Evolutionary conservation across 2,888 invertebrate species (phyloP), one percentile per base, ranked within the genome.

Genomic region (Phorcus lineatus): DNA sequence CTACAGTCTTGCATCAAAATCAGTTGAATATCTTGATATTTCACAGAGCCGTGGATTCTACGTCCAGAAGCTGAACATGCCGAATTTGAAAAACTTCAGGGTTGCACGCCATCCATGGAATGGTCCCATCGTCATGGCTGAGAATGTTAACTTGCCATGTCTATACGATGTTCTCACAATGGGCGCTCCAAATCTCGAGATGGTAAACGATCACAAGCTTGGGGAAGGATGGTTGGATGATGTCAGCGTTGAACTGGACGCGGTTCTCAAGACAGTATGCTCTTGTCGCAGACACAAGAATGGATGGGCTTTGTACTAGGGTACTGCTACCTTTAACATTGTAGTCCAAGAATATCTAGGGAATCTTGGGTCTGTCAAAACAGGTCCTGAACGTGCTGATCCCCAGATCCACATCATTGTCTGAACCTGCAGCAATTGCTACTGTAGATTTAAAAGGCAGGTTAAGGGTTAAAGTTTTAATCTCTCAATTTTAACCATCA

Each of bases 11-110:
- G 78, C 83, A 31, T 91, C 91, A 16, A 82, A 84, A 24, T 88
- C 89, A 16, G 78, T 93, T n/a, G 86, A 88, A 70, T 89, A 90
- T 79, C 85, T 93, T 28, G 93, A 93, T 81, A 87, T 92, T 7
- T 91, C 92, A 11, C 90, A 90, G 82, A 92, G 93, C 81, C 86
- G 91, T 24, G 92, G 92, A 31, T 91, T 92, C 83, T 91, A 91
- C 81, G 82, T 92, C 16, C 82, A 86, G 40, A 81, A 83, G 0
- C 82, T 92, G 6, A 82, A 88, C 70, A 85, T 91, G 80, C 92
- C 92, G 0, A 84, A 83, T 19, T 74, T 92, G 80, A 83, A 84
- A 55, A 86, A 86, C 40, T 90, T 92, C 77, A 85, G 88, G 54
- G 87, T 92, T 22, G 88, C 89, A n/a, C 88, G 89, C 36, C 90